A percentile compares a stretch with the other conserved stretches of the same genome.
These are phyloP conservation scores for Papilio elwesi DNA, from an alignment of 2,888 invertebrate genomes.

Conservation along the genomic window DNA sequence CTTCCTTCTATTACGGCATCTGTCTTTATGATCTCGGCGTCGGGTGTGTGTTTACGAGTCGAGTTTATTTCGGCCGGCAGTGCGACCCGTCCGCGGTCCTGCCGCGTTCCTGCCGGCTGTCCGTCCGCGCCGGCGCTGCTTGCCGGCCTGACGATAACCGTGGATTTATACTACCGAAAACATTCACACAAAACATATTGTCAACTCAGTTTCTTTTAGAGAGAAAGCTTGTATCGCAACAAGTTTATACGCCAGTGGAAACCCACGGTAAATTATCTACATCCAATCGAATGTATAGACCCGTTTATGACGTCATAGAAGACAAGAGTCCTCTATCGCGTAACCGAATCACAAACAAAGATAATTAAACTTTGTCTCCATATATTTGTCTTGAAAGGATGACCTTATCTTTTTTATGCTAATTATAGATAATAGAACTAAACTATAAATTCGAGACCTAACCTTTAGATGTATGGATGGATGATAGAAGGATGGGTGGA, in stretches of 20 bases:
- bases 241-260: no score
- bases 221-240: no score
- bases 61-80: constrained; percentile 51
- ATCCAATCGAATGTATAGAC: constrained; percentile 19
- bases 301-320: constrained; percentile 22
- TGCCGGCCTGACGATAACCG: constrained; percentile 22
- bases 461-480: no score
- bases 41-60: constrained; percentile 38
- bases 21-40: constrained; percentile 49
- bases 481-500: no score
- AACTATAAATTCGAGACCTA: neutral
- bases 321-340: constrained; percentile 1
- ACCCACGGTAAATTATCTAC: constrained; percentile 27
- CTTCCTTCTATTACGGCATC: constrained; percentile 49
- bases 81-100: constrained; percentile 52
- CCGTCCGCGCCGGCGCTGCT: constrained; percentile 55
- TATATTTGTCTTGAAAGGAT: neutral
- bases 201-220: no score
- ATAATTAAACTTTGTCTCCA: no score
- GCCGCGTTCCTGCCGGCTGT: constrained; percentile 62
- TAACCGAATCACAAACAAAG: neutral
- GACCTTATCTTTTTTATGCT: neutral
- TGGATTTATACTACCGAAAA: no score
- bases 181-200: no score
- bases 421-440: neutral